phyloP scores from a whole-genome alignment of 1,140 invertebrate species.

The Drosophila biarmipes region DNA sequence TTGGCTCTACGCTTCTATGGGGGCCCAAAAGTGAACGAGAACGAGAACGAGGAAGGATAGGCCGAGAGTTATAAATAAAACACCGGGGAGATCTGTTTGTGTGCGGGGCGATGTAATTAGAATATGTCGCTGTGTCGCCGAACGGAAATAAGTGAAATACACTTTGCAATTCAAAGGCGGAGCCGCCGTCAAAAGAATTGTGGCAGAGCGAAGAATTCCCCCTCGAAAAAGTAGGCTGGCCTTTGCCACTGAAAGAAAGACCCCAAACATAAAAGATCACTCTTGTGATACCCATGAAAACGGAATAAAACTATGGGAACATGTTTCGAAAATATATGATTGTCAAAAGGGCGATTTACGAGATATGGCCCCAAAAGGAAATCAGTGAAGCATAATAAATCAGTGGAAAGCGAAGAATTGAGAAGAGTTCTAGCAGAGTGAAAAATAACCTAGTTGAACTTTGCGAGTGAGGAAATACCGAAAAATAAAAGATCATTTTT shows the following conservation, averaged over 20 bases:
- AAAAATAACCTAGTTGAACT: too few species aligned
- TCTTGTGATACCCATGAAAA: too few species aligned
- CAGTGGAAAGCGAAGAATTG: too few species aligned
- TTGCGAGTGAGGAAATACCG: too few species aligned
- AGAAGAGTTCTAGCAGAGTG: too few species aligned
- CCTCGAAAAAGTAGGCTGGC: background rate
- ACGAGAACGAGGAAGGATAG: background rate
- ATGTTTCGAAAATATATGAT: too few species aligned
- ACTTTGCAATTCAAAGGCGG: background rate
- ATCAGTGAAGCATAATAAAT: too few species aligned
- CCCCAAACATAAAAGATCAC: background rate
- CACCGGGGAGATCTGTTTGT: slow-evolving; percentile 3
- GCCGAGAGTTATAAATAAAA: slow-evolving; percentile 28
- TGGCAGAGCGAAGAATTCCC: background rate
- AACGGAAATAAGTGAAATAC: slow-evolving; percentile 4
- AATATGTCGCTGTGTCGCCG: slow-evolving; percentile 1
- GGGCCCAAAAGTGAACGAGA: background rate
- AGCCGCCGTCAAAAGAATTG: background rate
- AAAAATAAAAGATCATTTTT: too few species aligned
- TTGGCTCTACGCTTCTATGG: background rate
- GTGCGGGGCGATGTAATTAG: slow-evolving; percentile 8
- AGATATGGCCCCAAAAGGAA: too few species aligned
- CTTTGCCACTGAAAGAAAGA: slow-evolving; percentile 7
- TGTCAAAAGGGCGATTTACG: too few species aligned
- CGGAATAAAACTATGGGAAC: too few species aligned